Percentiles rank a stretch among this genome's conserved stretches.
These are phyloP conservation scores for Opisthograptis luteolata DNA, from an alignment of 2,888 invertebrate species.

Conservation along the genomic window DNA sequence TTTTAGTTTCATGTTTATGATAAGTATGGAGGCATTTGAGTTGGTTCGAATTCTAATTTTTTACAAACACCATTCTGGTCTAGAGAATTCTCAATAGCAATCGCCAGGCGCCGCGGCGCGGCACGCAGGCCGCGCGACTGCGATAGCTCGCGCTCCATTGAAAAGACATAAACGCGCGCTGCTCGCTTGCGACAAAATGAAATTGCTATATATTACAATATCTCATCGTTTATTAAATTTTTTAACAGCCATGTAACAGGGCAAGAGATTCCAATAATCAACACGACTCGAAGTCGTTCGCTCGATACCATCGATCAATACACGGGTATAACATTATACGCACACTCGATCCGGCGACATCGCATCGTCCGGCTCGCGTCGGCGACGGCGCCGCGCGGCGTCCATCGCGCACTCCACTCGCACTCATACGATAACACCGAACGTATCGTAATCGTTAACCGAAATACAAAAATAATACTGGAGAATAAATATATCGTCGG, in stretches of 20 bases:
- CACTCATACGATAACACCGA: conserved; percentile 41
- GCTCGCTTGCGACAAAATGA: conserved; percentile 18
- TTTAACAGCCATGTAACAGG: conserved; percentile 69
- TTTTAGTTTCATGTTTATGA: too few relatives aligned
- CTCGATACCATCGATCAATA: conserved; percentile 6
- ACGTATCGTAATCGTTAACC: conserved; percentile 62
- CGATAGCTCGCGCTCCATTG: too few relatives aligned
- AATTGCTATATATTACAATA: conserved; percentile 21
- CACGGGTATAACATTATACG: not conserved
- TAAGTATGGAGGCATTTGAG: too few relatives aligned
- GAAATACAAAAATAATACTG: conserved; percentile 78
- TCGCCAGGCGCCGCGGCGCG: not conserved
- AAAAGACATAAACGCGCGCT: conserved; percentile 67
- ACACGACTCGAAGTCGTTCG: conserved; percentile 31
- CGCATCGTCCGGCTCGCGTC: not conserved
- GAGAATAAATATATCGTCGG: conserved; percentile 61
- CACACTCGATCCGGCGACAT: not conserved
- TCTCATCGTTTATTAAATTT: conserved; percentile 52
- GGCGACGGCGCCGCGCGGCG: conserved; percentile 9
- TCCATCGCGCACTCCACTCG: conserved; percentile 33
- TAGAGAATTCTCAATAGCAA: too few relatives aligned
- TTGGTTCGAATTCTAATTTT: too few relatives aligned
- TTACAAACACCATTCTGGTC: too few relatives aligned
- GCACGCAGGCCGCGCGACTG: not conserved
- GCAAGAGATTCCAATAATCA: conserved; percentile 54